Base-by-base conservation (phyloP, 2,888 invertebrate genomes). In the Tenthredo livida region DNA sequence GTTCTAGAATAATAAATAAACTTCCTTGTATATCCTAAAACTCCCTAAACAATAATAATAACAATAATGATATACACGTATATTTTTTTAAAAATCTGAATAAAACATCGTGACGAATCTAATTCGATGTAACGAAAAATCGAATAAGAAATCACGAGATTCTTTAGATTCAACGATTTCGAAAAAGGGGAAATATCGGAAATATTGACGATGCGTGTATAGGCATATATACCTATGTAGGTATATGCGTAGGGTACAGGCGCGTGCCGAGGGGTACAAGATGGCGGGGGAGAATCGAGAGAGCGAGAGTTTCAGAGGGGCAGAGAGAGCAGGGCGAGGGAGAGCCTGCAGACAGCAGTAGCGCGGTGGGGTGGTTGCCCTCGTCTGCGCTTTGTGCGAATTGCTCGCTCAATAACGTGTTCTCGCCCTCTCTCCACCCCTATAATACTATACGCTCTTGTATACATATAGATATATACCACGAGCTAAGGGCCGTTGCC, bases 301-400 rank as follows among this genome's bases (percentile, higher is more conserved):
- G 85, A 87, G 84, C 86, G 86, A 47, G 65, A 77, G 65, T 33
- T 33, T 33, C 43, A 77, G 82, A 40, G 77, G 33, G 80, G 84
- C 84, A 88, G 85, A 54, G 84, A 80, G 86, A 54, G 85, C 72
- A 85, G 86, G 87, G 85, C 86, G 84, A 86, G 87, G 58, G 77
- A 80, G 37, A 88, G 89, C 88, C 89, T 90, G 83, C 83, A 83
- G 83, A 83, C 83, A 90, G 90, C 87, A 89, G 90, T 89, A 88
- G 88, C 87, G 87, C 87, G 89, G 90, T 91, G 92, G 92, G 93
- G 93, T 92, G 92, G 92, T 92, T 92, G 92, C 92, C 92, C 93
- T 92, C 92, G 92, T 92, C 92, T 92, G 92, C 92, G 92, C 92
- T 92, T 92, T 92, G 92, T 92, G 92, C 92, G 91, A 92, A 92